Conservation (phyloP, 2,888 invertebrate species). For the Sialis lutaria region DNA sequence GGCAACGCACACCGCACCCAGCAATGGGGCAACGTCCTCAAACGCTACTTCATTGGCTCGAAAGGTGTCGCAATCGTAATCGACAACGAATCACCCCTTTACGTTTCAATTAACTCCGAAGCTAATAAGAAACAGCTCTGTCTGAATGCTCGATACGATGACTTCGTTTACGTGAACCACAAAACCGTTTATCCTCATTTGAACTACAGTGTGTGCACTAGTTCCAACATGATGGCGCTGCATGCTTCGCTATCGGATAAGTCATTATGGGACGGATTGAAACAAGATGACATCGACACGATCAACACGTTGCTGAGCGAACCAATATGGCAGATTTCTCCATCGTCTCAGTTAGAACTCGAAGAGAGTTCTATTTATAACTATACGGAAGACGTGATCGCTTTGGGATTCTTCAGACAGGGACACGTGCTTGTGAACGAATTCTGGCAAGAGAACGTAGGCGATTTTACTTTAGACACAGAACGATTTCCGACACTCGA, state of each 20-base stretch:
- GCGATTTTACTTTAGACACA: constrained; percentile 71
- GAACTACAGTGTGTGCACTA: constrained; percentile 72
- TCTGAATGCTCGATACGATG: constrained; percentile 58
- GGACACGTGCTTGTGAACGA: constrained; percentile 66
- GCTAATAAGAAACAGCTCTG: constrained; percentile 49
- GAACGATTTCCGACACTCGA: constrained; percentile 60
- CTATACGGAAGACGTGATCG: constrained; percentile 71
- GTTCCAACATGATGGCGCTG: constrained; percentile 58
- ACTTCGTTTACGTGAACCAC: constrained; percentile 61
- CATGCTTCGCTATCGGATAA: constrained; percentile 66
- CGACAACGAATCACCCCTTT: constrained; percentile 60
- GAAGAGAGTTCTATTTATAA: constrained; percentile 57
- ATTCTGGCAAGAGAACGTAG: constrained; percentile 69
- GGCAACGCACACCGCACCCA: constrained; percentile 48
- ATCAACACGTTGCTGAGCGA: constrained; percentile 62
- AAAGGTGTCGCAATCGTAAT: constrained; percentile 67
- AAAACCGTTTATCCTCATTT: constrained; percentile 50
- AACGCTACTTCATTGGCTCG: constrained; percentile 71
- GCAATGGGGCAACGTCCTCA: constrained; percentile 68
- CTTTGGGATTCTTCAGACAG: constrained; percentile 55
- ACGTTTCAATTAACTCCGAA: constrained; percentile 45
- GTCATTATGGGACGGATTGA: constrained; percentile 68
- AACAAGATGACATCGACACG: constrained; percentile 54
- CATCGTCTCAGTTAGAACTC: constrained; percentile 41
- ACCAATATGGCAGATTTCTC: constrained; percentile 76